A percentile compares a stretch with the other conserved stretches of the same genome.
Evolutionary conservation across 2,888 invertebrate species (phyloP).

Genomic region (Drosophila algonquin): DNA sequence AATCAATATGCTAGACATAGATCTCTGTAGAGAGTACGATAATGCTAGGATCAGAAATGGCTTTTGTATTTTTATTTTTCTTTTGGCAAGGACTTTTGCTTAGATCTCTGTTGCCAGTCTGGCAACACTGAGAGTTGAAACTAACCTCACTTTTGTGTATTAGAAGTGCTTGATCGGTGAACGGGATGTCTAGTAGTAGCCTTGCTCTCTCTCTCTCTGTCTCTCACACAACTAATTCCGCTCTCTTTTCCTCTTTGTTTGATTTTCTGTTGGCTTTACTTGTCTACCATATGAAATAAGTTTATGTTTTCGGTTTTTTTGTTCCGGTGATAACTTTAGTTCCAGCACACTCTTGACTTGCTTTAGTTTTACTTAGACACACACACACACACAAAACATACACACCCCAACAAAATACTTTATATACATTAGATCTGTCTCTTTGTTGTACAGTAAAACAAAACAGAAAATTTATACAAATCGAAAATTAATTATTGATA

Average conservation of each 20-base stretch:
- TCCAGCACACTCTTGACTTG: conserved; percentile 34
- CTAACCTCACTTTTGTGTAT: conserved; percentile 18
- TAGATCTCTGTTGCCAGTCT: background rate
- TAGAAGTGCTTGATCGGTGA: conserved; percentile 23
- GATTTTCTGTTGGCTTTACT: conserved; percentile 17
- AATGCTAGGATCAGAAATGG: conserved; percentile 12
- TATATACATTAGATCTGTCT: conserved; percentile 27
- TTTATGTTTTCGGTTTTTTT: conserved; percentile 17
- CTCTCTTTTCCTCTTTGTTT: conserved; percentile 8
- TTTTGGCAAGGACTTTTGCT: background rate
- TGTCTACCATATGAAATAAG: conserved; percentile 24
- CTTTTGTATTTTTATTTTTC: background rate
- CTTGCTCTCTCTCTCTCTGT: conserved; percentile 7
- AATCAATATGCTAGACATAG: conserved; percentile 1
- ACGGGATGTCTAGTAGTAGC: conserved; percentile 6
- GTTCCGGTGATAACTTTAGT: background rate
- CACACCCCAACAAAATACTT: conserved; percentile 6
- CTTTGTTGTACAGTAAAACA: conserved; percentile 37
- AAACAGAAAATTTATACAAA: conserved; percentile 23
- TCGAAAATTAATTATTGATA: conserved; percentile 46
- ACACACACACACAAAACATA: conserved; percentile 21
- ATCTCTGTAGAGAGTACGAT: background rate
- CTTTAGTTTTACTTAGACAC: conserved; percentile 38
- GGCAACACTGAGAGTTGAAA: conserved; percentile 4
- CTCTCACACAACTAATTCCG: conserved; percentile 3